Evolutionary conservation across 2,113 vertebrate species (phyloP).

Genomic region (Empidonax alnorum): DNA sequence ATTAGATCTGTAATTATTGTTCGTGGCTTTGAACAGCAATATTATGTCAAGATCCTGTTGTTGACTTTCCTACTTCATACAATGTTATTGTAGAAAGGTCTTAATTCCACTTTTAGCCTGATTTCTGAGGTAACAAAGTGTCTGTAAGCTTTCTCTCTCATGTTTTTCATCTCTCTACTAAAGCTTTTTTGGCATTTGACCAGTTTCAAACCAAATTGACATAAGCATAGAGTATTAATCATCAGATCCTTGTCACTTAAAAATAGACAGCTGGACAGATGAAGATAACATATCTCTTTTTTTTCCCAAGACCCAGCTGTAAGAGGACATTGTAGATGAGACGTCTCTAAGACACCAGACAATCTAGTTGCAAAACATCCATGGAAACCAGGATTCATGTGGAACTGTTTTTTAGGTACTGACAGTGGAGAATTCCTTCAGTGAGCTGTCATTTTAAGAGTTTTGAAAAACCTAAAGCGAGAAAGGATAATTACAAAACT

Average conservation of each 20-base stretch:
- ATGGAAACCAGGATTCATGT: not conserved
- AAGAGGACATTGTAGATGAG: not conserved
- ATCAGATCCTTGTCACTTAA: not conserved
- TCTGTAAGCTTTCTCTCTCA: not conserved
- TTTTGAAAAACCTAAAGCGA: not conserved
- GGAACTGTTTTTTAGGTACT: not conserved
- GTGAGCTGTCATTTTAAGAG: not conserved
- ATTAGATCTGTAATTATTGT: not conserved
- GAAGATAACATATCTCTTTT: not conserved
- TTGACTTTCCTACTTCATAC: not conserved
- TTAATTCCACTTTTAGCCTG: not conserved
- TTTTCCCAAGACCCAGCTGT: not conserved
- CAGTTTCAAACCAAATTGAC: not conserved
- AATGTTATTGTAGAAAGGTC: not conserved
- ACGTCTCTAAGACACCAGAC: not conserved
- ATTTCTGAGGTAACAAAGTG: not conserved
- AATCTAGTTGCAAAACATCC: not conserved
- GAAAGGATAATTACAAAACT: not conserved
- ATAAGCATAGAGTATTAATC: not conserved
- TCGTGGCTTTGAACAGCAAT: not conserved
- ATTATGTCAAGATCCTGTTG: not conserved
- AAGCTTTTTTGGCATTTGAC: not conserved
- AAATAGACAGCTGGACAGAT: not conserved
- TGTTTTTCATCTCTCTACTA: not conserved
- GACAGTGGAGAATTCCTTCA: not conserved